A percentile compares a stretch with the other conserved stretches of the same genome.
Conservation (phyloP, 2,888 invertebrate genomes). For the Drosophila sordidapex region DNA sequence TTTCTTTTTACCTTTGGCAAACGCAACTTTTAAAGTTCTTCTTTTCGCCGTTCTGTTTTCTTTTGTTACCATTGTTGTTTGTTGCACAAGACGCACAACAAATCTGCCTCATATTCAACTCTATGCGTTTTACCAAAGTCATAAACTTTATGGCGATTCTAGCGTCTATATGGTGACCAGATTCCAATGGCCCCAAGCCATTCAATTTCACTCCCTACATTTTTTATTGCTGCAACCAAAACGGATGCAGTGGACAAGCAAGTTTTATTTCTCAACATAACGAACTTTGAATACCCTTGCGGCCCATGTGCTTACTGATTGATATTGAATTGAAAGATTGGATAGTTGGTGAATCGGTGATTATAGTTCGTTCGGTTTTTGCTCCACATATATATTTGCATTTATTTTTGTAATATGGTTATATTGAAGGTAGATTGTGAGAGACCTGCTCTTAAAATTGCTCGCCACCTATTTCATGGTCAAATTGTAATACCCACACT, state of each 20-base stretch:
- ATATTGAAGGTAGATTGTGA: background rate
- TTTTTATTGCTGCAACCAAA: conserved; percentile 32
- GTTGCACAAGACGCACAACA: conserved; percentile 71
- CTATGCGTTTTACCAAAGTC: conserved; percentile 53
- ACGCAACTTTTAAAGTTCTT: conserved; percentile 41
- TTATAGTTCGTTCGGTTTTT: background rate
- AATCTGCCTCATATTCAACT: conserved; percentile 36
- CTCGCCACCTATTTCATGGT: background rate
- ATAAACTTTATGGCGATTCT: conserved; percentile 47
- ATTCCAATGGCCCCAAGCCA: conserved; percentile 44
- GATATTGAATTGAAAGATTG: background rate
- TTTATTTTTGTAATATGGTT: background rate
- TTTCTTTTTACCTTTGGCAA: background rate
- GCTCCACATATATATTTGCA: background rate
- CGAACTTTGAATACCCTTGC: background rate
- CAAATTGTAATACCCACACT: background rate
- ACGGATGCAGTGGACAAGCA: background rate
- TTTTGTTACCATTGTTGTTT: conserved; percentile 9
- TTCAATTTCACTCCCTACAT: conserved; percentile 58
- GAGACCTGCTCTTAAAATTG: background rate
- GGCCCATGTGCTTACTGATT: background rate
- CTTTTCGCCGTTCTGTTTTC: conserved; percentile 6
- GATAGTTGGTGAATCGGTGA: no score
- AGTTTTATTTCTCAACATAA: background rate
- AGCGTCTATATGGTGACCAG: conserved; percentile 9